Evolutionary conservation across 2,113 vertebrate species (phyloP).

Genomic region (Psephotus haematonotus): DNA sequence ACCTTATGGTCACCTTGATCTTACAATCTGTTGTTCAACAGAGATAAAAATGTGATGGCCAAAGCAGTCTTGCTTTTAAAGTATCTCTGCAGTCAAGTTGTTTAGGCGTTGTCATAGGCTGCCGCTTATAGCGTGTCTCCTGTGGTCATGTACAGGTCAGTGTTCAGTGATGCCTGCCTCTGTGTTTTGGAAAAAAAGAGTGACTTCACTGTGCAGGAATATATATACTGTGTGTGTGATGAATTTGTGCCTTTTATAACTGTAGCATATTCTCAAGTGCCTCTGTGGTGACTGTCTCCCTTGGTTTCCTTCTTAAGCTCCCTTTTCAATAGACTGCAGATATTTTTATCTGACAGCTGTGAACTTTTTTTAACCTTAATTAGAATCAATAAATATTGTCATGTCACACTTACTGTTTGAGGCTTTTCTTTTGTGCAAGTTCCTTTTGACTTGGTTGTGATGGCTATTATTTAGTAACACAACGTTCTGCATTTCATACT

Average conservation of each 20-base stretch:
- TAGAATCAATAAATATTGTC: slow-evolving; percentile 67
- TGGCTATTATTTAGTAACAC: background rate
- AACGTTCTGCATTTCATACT: background rate
- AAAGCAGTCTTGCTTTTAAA: slow-evolving; percentile 9
- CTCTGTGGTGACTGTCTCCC: slow-evolving; percentile 65
- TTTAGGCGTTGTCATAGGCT: slow-evolving; percentile 5
- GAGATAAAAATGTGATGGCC: background rate
- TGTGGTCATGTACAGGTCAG: slow-evolving; percentile 28
- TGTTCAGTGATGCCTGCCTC: slow-evolving; percentile 46
- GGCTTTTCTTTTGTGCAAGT: background rate
- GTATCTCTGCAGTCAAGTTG: background rate
- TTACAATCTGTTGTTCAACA: background rate
- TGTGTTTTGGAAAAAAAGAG: slow-evolving; percentile 40
- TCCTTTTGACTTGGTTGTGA: background rate
- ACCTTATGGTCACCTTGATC: background rate
- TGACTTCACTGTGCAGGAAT: slow-evolving; percentile 51
- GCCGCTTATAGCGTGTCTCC: background rate
- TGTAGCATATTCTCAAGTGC: slow-evolving; percentile 72
- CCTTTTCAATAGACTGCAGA: slow-evolving; percentile 30
- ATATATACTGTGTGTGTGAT: slow-evolving; percentile 55
- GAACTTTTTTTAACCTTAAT: slow-evolving; percentile 57
- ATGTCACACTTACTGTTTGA: background rate
- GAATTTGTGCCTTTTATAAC: slow-evolving; percentile 71
- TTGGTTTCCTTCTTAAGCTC: slow-evolving; percentile 51
- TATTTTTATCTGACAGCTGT: slow-evolving; percentile 68